Conservation (phyloP, 2,888 invertebrate species). For the Hartigia nigra region DNA sequence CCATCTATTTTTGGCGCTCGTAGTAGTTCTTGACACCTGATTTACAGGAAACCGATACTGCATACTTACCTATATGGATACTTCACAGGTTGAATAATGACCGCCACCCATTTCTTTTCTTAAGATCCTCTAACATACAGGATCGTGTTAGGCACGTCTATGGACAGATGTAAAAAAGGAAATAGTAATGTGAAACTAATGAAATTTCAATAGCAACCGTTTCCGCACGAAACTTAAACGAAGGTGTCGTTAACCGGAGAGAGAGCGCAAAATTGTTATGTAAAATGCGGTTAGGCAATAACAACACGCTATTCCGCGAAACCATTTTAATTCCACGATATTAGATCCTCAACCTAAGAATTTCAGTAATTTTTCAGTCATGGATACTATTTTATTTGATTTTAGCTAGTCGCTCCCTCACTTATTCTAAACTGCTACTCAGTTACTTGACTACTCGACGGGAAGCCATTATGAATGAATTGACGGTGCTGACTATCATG, state of each 20-base stretch:
- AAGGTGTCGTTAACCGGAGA: slow-evolving; percentile 9
- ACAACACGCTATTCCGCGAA: slow-evolving; percentile 11
- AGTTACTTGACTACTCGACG: not conserved
- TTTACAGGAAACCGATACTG: slow-evolving; percentile 10
- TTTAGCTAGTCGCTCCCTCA: not conserved
- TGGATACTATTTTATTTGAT: not conserved
- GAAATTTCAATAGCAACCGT: not conserved
- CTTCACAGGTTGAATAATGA: not conserved
- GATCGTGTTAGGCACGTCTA: not conserved
- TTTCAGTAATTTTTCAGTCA: not conserved
- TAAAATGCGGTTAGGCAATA: slow-evolving; percentile 46
- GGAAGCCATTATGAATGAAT: not conserved
- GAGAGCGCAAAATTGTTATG: slow-evolving; percentile 36
- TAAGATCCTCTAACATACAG: not conserved
- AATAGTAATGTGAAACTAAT: not conserved
- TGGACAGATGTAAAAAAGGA: not conserved
- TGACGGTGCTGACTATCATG: not conserved
- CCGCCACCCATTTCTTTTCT: not conserved
- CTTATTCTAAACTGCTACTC: not conserved
- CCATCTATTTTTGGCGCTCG: not conserved
- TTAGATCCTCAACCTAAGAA: not conserved
- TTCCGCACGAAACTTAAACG: not conserved
- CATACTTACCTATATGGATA: not conserved
- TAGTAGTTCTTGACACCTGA: slow-evolving; percentile 1
- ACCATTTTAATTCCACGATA: not conserved